phyloP scores from a whole-genome alignment of 2,888 invertebrate genomes.

The Cephus pygmeus region DNA sequence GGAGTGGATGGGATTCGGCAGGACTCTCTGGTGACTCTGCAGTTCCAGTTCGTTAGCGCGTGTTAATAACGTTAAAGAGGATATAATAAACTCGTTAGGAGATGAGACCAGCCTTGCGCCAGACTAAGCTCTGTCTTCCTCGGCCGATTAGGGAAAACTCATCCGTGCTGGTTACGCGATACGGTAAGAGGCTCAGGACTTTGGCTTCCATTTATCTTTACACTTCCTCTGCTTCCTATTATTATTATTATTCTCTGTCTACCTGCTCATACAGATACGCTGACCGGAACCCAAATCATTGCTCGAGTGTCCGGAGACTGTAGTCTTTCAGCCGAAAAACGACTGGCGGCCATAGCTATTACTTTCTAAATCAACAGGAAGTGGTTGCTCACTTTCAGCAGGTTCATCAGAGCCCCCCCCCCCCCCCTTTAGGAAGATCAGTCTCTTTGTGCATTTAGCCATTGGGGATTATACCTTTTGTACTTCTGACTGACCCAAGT shows the following conservation, averaged over 20 bases:
- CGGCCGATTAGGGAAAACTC: slow-evolving; percentile 2
- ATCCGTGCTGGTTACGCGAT: neutral
- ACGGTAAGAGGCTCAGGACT: slow-evolving; percentile 2
- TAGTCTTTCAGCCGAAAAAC: neutral
- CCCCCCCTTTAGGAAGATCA: neutral
- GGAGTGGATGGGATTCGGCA: neutral
- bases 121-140: slow-evolving; percentile 1
- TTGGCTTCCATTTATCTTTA: neutral
- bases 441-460: neutral
- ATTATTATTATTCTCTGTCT: neutral
- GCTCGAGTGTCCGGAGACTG: neutral
- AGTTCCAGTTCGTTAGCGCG: slow-evolving; percentile 55
- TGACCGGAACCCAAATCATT: neutral
- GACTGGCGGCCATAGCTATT: neutral
- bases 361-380: neutral
- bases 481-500: neutral
- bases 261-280: neutral
- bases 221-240: neutral
- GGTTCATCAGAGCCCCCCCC: neutral
- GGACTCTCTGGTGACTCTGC: slow-evolving; percentile 48
- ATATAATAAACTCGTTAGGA: slow-evolving; percentile 52
- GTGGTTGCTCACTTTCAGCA: neutral
- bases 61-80: slow-evolving; percentile 58
- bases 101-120: neutral
- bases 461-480: neutral